These are phyloP conservation scores for Drosophila navojoa DNA, from an alignment of 1,140 invertebrate species.

Conservation along the genomic window DNA sequence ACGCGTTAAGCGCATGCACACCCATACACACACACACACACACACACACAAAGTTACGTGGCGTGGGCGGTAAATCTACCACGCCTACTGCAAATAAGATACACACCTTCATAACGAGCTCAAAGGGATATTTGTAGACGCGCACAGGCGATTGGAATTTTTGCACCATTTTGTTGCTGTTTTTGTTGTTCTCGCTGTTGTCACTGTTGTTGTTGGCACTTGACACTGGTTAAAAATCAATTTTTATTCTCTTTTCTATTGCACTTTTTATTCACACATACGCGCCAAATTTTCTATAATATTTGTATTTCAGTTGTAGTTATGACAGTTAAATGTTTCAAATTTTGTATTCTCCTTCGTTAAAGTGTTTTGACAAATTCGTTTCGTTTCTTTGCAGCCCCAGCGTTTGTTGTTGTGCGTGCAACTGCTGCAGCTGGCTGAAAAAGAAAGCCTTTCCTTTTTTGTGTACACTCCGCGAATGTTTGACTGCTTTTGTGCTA, in stretches of 20 bases:
- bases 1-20: slow-evolving; percentile 34
- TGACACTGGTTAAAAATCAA: slow-evolving; percentile 65
- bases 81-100: slow-evolving; percentile 63
- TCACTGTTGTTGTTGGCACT: slow-evolving; percentile 33
- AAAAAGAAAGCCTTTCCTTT: slow-evolving; percentile 52
- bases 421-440: slow-evolving; percentile 56
- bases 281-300: slow-evolving; percentile 28
- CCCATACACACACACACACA: slow-evolving; percentile 23
- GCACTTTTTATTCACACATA: slow-evolving; percentile 45
- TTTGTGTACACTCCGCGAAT: slow-evolving; percentile 51
- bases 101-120: slow-evolving; percentile 98
- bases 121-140: slow-evolving; percentile 98
- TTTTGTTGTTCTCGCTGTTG: slow-evolving; percentile 10
- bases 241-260: slow-evolving; percentile 43
- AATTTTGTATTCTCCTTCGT: slow-evolving; percentile 15
- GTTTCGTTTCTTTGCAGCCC: slow-evolving; percentile 35
- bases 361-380: slow-evolving; percentile 14
- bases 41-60: slow-evolving; percentile 8
- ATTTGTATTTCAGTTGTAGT: slow-evolving; percentile 28
- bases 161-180: slow-evolving; percentile 92
- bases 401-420: slow-evolving; percentile 49
- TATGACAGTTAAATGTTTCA: slow-evolving; percentile 20
- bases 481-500: slow-evolving; percentile 26
- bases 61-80: slow-evolving; percentile 21
- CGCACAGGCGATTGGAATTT: slow-evolving; percentile 97